phyloP scores from a whole-genome alignment of 2,797 vertebrate genomes.

The Lophotriccus pileatus region DNA sequence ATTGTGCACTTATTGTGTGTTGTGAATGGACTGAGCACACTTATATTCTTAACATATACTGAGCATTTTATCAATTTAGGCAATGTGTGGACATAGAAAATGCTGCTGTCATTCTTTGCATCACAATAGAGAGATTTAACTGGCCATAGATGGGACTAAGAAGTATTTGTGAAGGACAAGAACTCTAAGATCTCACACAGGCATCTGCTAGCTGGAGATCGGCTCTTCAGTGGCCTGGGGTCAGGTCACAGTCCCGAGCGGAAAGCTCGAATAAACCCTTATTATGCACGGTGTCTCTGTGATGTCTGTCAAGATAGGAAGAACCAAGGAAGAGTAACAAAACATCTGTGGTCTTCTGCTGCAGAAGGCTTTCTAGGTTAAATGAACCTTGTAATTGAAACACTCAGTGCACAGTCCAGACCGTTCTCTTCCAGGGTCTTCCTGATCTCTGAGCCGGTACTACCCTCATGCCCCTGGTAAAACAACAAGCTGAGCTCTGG shows the following conservation, averaged over 20 bases:
- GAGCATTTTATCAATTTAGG: conserved; percentile 6
- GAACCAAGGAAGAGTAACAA: neutral
- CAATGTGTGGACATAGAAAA: neutral
- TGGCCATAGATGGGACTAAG: neutral
- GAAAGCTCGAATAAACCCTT: neutral
- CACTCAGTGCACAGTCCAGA: fast-evolving
- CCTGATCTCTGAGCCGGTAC: neutral
- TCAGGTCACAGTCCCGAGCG: neutral
- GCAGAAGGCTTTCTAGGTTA: neutral
- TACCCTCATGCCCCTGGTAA: neutral
- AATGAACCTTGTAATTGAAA: neutral
- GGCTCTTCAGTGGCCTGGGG: neutral
- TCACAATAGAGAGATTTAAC: conserved; percentile 6
- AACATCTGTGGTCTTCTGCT: neutral
- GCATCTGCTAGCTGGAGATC: neutral
- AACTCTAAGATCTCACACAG: neutral
- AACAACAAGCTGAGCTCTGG: neutral
- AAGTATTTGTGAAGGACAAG: conserved; percentile 16
- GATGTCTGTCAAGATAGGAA: neutral
- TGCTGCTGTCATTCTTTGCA: conserved; percentile 9
- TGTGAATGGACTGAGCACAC: conserved; percentile 45
- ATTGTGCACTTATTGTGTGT: conserved; percentile 32
- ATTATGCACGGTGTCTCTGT: neutral
- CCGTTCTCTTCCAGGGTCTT: neutral
- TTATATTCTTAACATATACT: conserved; percentile 35